Percentiles rank a stretch among this genome's conserved stretches.
phyloP scores from a whole-genome alignment of 2,888 invertebrate genomes.

The Agapetus fuscipes region DNA sequence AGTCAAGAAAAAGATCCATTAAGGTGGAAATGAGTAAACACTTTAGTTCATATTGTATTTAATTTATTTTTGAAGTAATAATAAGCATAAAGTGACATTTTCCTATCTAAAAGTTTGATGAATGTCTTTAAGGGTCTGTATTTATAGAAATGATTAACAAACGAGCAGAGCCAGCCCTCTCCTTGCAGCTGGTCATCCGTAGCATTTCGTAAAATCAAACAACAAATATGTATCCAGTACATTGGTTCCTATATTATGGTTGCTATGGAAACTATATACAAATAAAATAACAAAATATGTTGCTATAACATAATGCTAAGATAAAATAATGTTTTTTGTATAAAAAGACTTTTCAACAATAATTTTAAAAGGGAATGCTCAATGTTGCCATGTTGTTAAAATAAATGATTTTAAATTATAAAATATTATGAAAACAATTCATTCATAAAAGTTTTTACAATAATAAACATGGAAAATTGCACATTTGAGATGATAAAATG shows the following conservation, averaged over 20 bases:
- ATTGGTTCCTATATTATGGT: no score
- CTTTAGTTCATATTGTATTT: constrained; percentile 18
- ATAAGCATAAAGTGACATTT: constrained; percentile 22
- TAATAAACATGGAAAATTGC: constrained; percentile 6
- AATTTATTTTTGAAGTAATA: constrained; percentile 21
- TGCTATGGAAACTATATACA: no score
- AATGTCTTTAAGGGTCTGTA: constrained; percentile 13
- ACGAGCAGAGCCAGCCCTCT: no score
- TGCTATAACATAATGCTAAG: constrained; percentile 2
- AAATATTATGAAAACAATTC: not conserved
- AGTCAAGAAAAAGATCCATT: no score
- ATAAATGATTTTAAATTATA: not conserved
- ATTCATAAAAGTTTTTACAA: constrained; percentile 10
- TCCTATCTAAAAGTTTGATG: constrained; percentile 21
- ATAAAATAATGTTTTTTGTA: not conserved
- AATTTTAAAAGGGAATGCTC: constrained; percentile 8
- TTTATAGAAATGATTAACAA: no score
- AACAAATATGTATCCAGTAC: no score
- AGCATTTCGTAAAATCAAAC: not conserved
- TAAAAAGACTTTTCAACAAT: constrained; percentile 10
- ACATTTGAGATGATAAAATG: constrained; percentile 5
- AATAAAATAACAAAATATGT: no score
- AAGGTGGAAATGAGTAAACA: constrained; percentile 6
- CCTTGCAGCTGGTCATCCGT: not conserved
- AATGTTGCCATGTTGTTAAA: not conserved